phyloP scores from a whole-genome alignment of 1,140 invertebrate genomes.

The Antheraea mylitta region DNA sequence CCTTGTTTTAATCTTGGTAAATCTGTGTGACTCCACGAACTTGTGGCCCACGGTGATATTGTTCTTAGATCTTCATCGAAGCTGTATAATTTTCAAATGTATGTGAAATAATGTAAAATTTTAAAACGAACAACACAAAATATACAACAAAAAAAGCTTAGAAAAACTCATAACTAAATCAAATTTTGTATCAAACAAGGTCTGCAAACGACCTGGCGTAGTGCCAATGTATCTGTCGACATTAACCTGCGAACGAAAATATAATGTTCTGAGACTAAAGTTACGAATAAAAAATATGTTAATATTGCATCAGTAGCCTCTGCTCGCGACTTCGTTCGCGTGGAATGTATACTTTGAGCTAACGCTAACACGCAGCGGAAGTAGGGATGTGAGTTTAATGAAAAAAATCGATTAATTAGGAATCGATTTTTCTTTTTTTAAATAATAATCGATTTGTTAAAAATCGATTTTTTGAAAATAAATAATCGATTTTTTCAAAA shows the following conservation, averaged over 20 bases:
- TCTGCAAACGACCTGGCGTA: slow-evolving; percentile 23
- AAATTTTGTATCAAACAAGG: slow-evolving; percentile 24
- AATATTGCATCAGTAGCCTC: no score
- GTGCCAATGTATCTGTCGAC: slow-evolving; percentile 25
- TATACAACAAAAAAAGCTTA: neutral
- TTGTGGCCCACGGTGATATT: slow-evolving; percentile 87
- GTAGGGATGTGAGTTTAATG: no score
- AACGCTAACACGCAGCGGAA: no score
- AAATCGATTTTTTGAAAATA: no score
- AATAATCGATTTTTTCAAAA: no score
- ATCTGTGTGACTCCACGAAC: slow-evolving; percentile 91
- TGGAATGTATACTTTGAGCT: no score
- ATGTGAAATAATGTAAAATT: neutral
- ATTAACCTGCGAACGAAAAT: slow-evolving; percentile 24
- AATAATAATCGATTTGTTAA: no score
- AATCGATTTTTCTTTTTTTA: no score
- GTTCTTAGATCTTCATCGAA: slow-evolving; percentile 85
- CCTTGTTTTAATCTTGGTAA: slow-evolving; percentile 88
- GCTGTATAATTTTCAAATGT: slow-evolving; percentile 40
- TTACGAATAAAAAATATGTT: neutral
- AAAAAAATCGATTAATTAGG: no score
- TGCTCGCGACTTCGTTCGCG: no score
- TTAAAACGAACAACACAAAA: neutral
- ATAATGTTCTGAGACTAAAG: neutral
- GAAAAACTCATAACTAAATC: slow-evolving; percentile 21